phyloP scores from a whole-genome alignment of 2,113 vertebrate species.

The Chauna torquata region DNA sequence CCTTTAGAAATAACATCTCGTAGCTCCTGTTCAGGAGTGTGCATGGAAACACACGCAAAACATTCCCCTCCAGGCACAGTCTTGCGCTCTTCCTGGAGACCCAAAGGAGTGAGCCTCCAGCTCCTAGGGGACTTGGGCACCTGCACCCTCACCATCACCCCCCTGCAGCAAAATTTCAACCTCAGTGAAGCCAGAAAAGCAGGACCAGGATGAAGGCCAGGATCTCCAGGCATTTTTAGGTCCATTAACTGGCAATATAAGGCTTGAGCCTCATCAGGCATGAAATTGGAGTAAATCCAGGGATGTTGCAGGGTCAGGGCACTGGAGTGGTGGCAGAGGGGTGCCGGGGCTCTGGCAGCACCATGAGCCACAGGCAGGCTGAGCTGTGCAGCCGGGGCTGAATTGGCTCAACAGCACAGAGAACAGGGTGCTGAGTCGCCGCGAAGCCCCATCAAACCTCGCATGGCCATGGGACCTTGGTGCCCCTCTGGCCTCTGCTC shows the following conservation, averaged over 20 bases:
- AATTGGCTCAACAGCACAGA: neutral
- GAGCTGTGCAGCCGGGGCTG: neutral
- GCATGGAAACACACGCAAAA: neutral
- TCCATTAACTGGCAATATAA: neutral
- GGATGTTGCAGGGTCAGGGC: neutral
- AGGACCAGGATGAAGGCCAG: neutral
- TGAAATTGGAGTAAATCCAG: neutral
- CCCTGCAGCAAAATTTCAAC: neutral
- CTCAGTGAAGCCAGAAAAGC: neutral
- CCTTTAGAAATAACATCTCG: neutral
- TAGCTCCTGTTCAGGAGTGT: neutral
- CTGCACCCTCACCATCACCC: neutral
- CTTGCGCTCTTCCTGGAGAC: neutral
- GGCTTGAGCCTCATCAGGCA: neutral
- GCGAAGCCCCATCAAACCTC: neutral
- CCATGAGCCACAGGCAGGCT: neutral
- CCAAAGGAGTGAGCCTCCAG: fast-evolving
- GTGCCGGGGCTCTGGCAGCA: neutral
- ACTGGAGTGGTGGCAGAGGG: fast-evolving
- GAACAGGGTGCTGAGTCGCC: neutral
- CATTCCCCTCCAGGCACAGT: neutral
- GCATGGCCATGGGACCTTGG: neutral
- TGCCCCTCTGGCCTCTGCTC: neutral
- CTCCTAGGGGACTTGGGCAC: neutral
- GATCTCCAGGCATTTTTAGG: neutral